phyloP scores from a whole-genome alignment of 2,888 invertebrate species.

The Blastobasis lacticolella region DNA sequence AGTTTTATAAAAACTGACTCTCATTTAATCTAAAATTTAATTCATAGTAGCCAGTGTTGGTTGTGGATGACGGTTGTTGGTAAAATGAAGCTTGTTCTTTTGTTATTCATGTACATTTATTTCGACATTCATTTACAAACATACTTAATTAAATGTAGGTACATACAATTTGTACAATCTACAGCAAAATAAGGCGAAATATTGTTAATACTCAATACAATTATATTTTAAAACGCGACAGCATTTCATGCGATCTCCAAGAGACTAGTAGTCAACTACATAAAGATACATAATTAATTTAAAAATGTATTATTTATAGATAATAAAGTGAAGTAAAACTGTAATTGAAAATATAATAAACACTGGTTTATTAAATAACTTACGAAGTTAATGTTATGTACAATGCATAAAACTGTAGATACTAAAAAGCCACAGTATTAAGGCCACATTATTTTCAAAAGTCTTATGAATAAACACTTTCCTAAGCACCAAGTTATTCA shows the following conservation, averaged over 20 bases:
- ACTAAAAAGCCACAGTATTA: constrained; percentile 29
- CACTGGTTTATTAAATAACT: constrained; percentile 35
- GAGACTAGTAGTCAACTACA: constrained; percentile 58
- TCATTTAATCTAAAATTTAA: too few relatives aligned
- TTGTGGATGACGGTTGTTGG: not conserved
- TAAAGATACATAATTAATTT: constrained; percentile 33
- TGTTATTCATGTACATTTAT: constrained; percentile 65
- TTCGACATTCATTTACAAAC: constrained; percentile 65
- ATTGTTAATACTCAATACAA: constrained; percentile 53
- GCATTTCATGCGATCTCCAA: constrained; percentile 63
- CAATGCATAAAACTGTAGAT: constrained; percentile 42
- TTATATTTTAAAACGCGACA: constrained; percentile 31
- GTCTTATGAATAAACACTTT: not conserved
- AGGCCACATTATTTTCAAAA: constrained; percentile 41
- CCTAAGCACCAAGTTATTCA: constrained; percentile 1
- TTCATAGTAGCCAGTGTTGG: too few relatives aligned
- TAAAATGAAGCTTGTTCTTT: constrained; percentile 7
- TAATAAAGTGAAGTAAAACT: constrained; percentile 7
- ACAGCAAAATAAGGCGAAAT: constrained; percentile 39
- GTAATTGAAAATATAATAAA: constrained; percentile 2
- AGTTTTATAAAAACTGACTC: not conserved
- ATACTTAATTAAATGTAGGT: constrained; percentile 52
- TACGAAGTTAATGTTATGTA: constrained; percentile 46
- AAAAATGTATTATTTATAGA: constrained; percentile 3
- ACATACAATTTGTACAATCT: constrained; percentile 65